Evolutionary conservation across 2,888 invertebrate species (phyloP), one percentile per base, ranked within the genome.

Genomic region (Ennomos quercinarius): DNA sequence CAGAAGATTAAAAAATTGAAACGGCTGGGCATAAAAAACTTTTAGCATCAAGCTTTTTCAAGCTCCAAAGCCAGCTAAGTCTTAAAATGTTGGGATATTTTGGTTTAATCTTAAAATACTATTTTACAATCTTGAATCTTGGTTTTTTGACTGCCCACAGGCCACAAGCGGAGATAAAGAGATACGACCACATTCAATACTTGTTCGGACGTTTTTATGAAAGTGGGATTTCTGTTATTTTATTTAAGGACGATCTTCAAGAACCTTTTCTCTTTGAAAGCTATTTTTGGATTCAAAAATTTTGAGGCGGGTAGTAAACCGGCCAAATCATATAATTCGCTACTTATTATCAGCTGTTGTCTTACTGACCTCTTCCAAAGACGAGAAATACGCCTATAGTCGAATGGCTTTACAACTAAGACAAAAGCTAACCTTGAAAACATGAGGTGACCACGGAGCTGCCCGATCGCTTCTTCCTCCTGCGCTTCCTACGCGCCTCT

Each of bases 391-490:
- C 27, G 17, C 1, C 17, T 17, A 17, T 27, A 27, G 6, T 27
- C 27, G 27, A 27, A 27, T 27, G 6, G 5, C 0, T 4, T 27
- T 6, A 17, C 17, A 4, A 27, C 27, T 6, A 27, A 6, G 6
- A 27, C 27, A 37, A 34, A 12, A 8, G 51, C 62, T 50, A 84
- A 96, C 97, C 97, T 95, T 97, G 97, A 93, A 98, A 98, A 88
- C 97, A 97, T 76, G 97, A 97, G 71, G 97, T 97, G 81, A 97
- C 97, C 76, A 98, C 94, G 67, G 97, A 97, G 83, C 96, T 96
- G 83, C 97, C 97, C 70, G 97, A 97, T 80, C 97, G 96, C 93
- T 97, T 97, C 95, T 97, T 97, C 94, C 96, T 97, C 82, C 97
- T 95, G 75, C 97, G 94, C 87, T 96, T 96, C 90, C 96, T 95